Base-by-base conservation (phyloP, 1,140 invertebrate species). In the Gerris buenoi region DNA sequence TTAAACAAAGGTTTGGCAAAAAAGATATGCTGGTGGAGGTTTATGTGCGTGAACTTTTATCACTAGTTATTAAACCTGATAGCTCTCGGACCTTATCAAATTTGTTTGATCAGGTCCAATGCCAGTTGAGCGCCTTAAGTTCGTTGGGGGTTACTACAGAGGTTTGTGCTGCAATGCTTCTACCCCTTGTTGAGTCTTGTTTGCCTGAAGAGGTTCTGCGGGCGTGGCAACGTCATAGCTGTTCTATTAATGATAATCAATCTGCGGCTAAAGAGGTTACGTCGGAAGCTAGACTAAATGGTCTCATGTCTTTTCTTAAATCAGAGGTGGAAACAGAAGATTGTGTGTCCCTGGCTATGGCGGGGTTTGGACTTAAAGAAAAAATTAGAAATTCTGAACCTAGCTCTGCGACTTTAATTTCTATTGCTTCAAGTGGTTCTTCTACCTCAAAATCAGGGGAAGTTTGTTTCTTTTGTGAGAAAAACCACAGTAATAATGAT, bases 21-120 rank as follows among this genome's bases (percentile, higher is more conserved):
- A 73, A 76, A 1, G 72, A 75, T 29, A 58, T 75, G 3, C 46
- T 76, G 1, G 72, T 75, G 2, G 71, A 76, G 66, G 71, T 73
- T 67, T 77, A 77, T 68, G 72, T 74, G 10, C 67, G 75, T 23
- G 74, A 77, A 63, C 22, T 77, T 2, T 62, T 77, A 14, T 61
- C 60, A 1, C 28, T 77, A 18, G 70, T 71, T 1, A 15, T 67
- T 14, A 63, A 28, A 18, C 5, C 3, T 10, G 23, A 27, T 25
- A 2, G 2, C 3, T 3, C 14, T 22, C 15, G 27, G 63, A 3
- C 62, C 3, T 15, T 29, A 15, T 3, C 62, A 14, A 25, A 26
- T 2, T 22, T 63, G 23, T 25, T 14, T 18, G 65, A 66, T 56
- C 3, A n/a, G 10, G 14, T 66, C 2, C 14, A 66, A 56, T 25